These are phyloP conservation scores for Epistrophe eligans DNA, from an alignment of 2,888 invertebrate species.

Conservation along the genomic window DNA sequence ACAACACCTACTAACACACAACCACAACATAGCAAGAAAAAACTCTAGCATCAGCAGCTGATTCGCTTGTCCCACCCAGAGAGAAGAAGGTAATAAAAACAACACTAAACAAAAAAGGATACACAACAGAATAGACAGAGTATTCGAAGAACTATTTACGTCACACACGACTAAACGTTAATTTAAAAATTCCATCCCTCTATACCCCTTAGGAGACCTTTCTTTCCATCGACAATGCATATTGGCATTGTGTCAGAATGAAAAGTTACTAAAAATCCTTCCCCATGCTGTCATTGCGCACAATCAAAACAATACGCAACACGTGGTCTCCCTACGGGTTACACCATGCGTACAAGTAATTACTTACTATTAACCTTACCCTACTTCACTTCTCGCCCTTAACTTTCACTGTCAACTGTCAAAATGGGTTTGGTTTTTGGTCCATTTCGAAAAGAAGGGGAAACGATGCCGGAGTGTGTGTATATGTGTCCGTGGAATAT, in stretches of 20 bases:
- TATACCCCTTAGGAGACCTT: not conserved
- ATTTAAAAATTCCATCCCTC: conserved; percentile 49
- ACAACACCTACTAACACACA: conserved; percentile 58
- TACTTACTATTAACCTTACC: conserved; percentile 46
- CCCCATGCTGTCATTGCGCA: conserved; percentile 79
- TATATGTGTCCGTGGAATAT: conserved; percentile 36
- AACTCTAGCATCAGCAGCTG: conserved; percentile 50
- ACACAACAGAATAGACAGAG: conserved; percentile 58
- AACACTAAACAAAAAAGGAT: conserved; percentile 48
- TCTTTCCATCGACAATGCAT: not conserved
- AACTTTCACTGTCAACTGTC: conserved; percentile 75
- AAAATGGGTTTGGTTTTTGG: conserved; percentile 70
- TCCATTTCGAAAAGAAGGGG: conserved; percentile 37
- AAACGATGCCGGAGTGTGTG: conserved; percentile 32
- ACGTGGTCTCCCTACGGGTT: conserved; percentile 81
- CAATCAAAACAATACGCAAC: conserved; percentile 83
- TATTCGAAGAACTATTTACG: conserved; percentile 59
- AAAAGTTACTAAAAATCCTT: conserved; percentile 60
- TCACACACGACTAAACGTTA: conserved; percentile 63
- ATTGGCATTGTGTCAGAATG: conserved; percentile 56
- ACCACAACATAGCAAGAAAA: conserved; percentile 5
- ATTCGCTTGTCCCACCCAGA: conserved; percentile 60
- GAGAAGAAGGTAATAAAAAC: conserved; percentile 29
- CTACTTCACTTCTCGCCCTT: conserved; percentile 7
- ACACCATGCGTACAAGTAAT: conserved; percentile 70